A percentile compares a stretch with the other conserved stretches of the same genome.
These are phyloP conservation scores for Drosophila murphyi DNA, from an alignment of 1,140 invertebrate genomes.

Conservation along the genomic window DNA sequence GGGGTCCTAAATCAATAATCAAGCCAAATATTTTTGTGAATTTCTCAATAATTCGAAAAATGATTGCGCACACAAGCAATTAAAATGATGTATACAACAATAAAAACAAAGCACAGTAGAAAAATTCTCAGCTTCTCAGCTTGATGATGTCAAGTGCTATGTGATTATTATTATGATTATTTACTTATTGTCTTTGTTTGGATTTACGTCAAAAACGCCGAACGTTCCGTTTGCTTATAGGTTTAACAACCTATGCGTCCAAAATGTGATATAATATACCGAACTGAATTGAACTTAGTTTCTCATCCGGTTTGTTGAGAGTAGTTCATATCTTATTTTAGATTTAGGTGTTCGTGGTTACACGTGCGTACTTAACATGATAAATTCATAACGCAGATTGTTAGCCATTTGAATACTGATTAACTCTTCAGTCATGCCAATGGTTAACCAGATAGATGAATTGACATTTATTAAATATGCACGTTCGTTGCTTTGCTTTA, in stretches of 20 bases:
- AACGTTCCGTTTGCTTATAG: slow-evolving; percentile 35
- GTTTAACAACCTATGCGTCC: slow-evolving; percentile 51
- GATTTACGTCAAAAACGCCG: slow-evolving; percentile 12
- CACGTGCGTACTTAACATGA: slow-evolving; percentile 14
- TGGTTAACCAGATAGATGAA: neutral
- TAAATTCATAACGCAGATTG: neutral
- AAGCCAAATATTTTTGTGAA: slow-evolving; percentile 46
- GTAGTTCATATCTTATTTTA: slow-evolving; percentile 14
- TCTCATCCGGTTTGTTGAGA: slow-evolving; percentile 45
- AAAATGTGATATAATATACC: slow-evolving; percentile 12
- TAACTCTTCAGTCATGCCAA: no score
- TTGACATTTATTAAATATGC: slow-evolving; percentile 16
- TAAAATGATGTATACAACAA: slow-evolving; percentile 39
- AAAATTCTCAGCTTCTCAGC: slow-evolving; percentile 28
- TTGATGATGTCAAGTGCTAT: slow-evolving; percentile 61
- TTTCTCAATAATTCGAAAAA: slow-evolving; percentile 51
- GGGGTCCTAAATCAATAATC: slow-evolving; percentile 47
- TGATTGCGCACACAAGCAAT: slow-evolving; percentile 50
- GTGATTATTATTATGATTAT: slow-evolving; percentile 35
- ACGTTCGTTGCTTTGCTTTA: slow-evolving; percentile 7
- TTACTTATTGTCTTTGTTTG: slow-evolving; percentile 24
- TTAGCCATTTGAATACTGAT: neutral
- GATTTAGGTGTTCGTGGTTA: neutral
- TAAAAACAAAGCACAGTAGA: slow-evolving; percentile 17
- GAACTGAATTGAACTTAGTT: neutral